phyloP scores from a whole-genome alignment of 1,140 invertebrate genomes.

The Papilio polytes region DNA sequence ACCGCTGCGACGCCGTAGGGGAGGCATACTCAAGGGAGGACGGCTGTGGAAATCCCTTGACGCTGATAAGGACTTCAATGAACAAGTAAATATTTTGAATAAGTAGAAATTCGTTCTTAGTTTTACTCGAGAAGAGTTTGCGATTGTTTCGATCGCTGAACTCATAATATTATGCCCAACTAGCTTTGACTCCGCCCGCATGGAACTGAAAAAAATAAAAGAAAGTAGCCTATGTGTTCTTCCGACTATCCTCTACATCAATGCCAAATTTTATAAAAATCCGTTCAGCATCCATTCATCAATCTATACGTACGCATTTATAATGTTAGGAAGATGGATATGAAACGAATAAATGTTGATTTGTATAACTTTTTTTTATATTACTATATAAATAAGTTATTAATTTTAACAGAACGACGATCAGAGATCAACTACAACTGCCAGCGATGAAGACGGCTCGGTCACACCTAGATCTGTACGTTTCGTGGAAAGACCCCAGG shows the following conservation, averaged over 20 bases:
- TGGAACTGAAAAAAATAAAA: too few relatives aligned
- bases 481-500: constrained; percentile 77
- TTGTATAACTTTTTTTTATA: too few relatives aligned
- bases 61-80: constrained; percentile 67
- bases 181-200: too few relatives aligned
- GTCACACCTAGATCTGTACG: constrained; percentile 80
- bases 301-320: too few relatives aligned
- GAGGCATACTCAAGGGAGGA: constrained; percentile 75
- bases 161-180: too few relatives aligned
- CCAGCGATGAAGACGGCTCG: constrained; percentile 81
- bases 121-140: background rate
- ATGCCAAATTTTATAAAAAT: too few relatives aligned
- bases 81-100: constrained; percentile 61
- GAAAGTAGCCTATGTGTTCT: too few relatives aligned
- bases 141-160: too few relatives aligned
- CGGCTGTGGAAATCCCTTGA: constrained; percentile 77
- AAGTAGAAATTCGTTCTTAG: background rate
- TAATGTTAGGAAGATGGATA: too few relatives aligned
- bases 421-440: constrained; percentile 67
- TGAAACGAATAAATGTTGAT: too few relatives aligned
- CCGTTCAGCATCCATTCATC: too few relatives aligned
- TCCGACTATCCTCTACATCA: too few relatives aligned
- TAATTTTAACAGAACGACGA: constrained; percentile 61
- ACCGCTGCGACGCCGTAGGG: constrained; percentile 66
- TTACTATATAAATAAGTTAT: background rate